Evolutionary conservation across 2,888 invertebrate species (phyloP), one percentile per base, ranked within the genome.

Genomic region (Stenichneumon culpator): DNA sequence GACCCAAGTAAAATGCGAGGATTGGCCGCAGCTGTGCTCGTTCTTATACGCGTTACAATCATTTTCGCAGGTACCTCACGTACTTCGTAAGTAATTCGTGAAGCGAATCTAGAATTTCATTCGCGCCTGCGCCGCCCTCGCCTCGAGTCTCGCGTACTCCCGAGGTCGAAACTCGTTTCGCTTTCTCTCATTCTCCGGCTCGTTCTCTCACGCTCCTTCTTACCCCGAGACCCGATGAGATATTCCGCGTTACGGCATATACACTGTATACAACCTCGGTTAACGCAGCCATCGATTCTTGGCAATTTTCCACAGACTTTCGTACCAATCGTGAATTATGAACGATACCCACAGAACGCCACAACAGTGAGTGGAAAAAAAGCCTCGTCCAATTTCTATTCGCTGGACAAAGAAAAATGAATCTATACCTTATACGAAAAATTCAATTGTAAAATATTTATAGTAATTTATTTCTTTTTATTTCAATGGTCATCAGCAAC

Each of bases 31-130:
- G 77, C 80, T 84, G 80, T 77, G 84, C 54, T n/a, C 77, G 47
- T 73, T 80, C 52, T 44, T 77, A 50, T 77, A 74, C 63, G 70
- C 54, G 36, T 70, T 77, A 69, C 78, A 81, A 82, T 81, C 74
- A 50, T 81, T 83, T 91, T 89, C 83, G 87, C 88, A 92, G 86
- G 88, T 89, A 87, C 78, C 85, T 91, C 92, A 91, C 92, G 92
- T 91, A 79, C 86, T 85, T 89, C 88, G 86, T 89, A 90, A 90
- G 89, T 90, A 90, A 92, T 90, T 92, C 91, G 91, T 91, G 92
- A 88, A 90, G 88, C 85, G 91, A 92, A 91, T 92, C 87, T 88
- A 84, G 87, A 86, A 88, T 88, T 86, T 88, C 86, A 85, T 89
- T 87, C 87, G 87, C 87, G 28, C 80, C 60, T 69, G 82, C 65